A percentile compares a stretch with the other conserved stretches of the same genome.
Evolutionary conservation across 2,113 vertebrate species (phyloP).

Genomic region (Dendrocopos noguchii): DNA sequence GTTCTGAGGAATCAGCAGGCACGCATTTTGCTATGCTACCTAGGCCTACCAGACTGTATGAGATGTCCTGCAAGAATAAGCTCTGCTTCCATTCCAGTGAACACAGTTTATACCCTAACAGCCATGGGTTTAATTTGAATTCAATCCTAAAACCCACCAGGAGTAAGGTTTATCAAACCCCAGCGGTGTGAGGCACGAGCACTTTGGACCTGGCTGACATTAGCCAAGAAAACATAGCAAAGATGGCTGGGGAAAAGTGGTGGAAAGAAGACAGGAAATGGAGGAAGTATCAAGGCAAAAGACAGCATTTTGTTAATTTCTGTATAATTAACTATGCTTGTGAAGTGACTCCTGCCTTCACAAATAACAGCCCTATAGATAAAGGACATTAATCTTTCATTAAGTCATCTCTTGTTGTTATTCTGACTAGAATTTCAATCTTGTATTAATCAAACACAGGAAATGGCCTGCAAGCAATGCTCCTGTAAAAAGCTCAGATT

Average conservation of each 20-base stretch:
- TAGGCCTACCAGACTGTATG: not conserved
- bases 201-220: not conserved
- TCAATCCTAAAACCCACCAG: not conserved
- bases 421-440: slow-evolving; percentile 3
- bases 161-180: not conserved
- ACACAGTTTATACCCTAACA: not conserved
- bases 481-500: not conserved
- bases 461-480: not conserved
- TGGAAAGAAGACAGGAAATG: not conserved
- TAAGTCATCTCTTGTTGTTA: slow-evolving; percentile 4
- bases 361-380: not conserved
- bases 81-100: not conserved
- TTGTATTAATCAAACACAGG: not conserved
- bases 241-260: not conserved
- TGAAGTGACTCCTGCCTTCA: not conserved
- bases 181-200: not conserved
- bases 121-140: not conserved
- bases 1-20: not conserved
- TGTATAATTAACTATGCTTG: not conserved
- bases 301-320: not conserved
- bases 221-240: not conserved
- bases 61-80: not conserved
- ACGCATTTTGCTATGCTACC: not conserved
- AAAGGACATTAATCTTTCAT: slow-evolving; percentile 48
- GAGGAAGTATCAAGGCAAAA: not conserved